These are phyloP conservation scores for Andrena bucephala DNA, from an alignment of 2,888 invertebrate species.

Conservation along the genomic window DNA sequence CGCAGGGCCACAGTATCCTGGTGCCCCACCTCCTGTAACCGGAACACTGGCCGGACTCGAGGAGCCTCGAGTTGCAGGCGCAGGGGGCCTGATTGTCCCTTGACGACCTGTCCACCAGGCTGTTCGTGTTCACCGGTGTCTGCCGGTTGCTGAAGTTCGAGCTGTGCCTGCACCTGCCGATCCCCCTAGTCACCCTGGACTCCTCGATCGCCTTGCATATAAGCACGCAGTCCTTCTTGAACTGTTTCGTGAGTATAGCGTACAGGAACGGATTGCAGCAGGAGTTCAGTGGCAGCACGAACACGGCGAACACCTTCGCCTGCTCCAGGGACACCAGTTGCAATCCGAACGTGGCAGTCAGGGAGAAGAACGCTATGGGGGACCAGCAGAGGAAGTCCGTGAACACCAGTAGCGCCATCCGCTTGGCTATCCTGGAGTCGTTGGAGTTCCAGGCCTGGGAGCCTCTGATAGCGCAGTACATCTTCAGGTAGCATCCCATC, in stretches of 20 bases:
- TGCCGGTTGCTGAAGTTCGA: conserved; percentile 95
- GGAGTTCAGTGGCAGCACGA: conserved; percentile 97
- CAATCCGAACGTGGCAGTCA: conserved; percentile 96
- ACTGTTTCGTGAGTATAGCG: conserved; percentile 98
- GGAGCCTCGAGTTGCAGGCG: conserved; percentile 87
- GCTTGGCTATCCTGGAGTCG: conserved; percentile 97
- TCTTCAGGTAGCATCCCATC: conserved; percentile 98
- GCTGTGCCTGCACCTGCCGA: conserved; percentile 94
- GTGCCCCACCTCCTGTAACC: conserved; percentile 73
- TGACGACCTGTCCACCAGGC: conserved; percentile 92
- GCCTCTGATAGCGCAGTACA: conserved; percentile 99
- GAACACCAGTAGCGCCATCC: conserved; percentile 98
- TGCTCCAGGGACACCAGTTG: conserved; percentile 96
- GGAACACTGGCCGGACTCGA: conserved; percentile 82
- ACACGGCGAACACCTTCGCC: conserved; percentile 98
- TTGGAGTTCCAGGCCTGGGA: conserved; percentile 99
- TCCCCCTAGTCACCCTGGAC: conserved; percentile 94
- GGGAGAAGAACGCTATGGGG: conserved; percentile 97
- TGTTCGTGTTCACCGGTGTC: conserved; percentile 95
- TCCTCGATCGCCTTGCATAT: conserved; percentile 98
- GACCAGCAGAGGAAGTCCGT: conserved; percentile 99
- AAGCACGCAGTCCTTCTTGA: conserved; percentile 98
- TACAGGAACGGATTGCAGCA: conserved; percentile 99
- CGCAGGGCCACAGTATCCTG: conserved; percentile 85
- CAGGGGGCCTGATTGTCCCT: conserved; percentile 89